phyloP scores from a whole-genome alignment of 2,888 invertebrate species.

The Agonopterix alstromeriana region DNA sequence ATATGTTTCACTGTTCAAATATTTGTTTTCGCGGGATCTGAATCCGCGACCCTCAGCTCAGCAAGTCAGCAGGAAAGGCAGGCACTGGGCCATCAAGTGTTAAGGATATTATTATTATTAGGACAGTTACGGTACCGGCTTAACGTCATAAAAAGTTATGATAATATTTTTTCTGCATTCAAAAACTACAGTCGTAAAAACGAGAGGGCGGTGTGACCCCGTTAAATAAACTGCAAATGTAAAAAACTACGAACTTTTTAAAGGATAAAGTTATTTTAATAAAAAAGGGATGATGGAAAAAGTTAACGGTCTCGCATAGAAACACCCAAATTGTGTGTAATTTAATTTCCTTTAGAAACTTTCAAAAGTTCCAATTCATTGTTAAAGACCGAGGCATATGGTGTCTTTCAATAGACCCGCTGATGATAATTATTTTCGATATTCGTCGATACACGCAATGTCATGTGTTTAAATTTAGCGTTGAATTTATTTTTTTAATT shows the following conservation, averaged over 20 bases:
- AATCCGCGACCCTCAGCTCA: too few species aligned
- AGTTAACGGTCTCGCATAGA: conserved; percentile 37
- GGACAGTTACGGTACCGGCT: too few species aligned
- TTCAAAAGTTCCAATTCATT: conserved; percentile 38
- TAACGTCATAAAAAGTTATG: too few species aligned
- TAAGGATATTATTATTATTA: too few species aligned
- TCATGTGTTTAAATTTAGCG: conserved; percentile 11
- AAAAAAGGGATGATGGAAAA: conserved; percentile 27
- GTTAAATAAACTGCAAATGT: conserved; percentile 39
- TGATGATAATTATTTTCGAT: conserved; percentile 29
- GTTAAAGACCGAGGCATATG: conserved; percentile 52
- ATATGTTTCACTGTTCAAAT: too few species aligned
- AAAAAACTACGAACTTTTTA: conserved; percentile 25
- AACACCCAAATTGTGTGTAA: conserved; percentile 32
- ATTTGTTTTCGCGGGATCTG: too few species aligned
- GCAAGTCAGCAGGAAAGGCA: too few species aligned
- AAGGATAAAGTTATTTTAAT: conserved; percentile 21
- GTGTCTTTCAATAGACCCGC: conserved; percentile 34
- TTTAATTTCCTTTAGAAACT: conserved; percentile 49
- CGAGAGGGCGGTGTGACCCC: conserved; percentile 18
- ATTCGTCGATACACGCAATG: conserved; percentile 5
- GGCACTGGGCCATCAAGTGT: too few species aligned
- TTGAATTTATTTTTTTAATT: conserved; percentile 1
- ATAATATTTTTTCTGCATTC: conserved; percentile 16
- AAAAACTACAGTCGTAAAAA: conserved; percentile 20